Evolutionary conservation across 1,140 invertebrate species (phyloP).

Genomic region (Tetramorium parvispinum): DNA sequence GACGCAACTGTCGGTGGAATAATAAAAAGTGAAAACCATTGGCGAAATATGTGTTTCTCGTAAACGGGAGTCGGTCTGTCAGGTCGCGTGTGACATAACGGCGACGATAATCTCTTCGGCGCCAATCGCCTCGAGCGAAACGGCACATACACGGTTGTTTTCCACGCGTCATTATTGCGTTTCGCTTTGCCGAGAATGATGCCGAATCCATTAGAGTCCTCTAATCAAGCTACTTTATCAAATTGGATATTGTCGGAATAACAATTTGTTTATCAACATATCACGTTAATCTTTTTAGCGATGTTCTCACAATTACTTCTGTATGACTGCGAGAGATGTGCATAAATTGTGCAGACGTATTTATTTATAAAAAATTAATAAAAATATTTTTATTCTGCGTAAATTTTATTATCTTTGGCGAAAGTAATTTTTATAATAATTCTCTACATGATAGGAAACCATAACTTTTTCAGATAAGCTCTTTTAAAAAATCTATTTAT

Average conservation of each 20-base stretch:
- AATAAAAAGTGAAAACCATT: conserved; percentile 65
- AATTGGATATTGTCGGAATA: background rate
- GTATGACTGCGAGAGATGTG: background rate
- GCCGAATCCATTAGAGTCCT: background rate
- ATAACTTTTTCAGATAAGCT: background rate
- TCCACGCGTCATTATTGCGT: conserved; percentile 36
- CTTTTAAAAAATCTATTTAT: background rate
- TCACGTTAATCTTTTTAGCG: background rate
- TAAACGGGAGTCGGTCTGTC: conserved; percentile 51
- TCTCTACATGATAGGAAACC: background rate
- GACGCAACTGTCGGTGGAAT: conserved; percentile 38
- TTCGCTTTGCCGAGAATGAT: conserved; percentile 8
- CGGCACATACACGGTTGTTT: conserved; percentile 20
- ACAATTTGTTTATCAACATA: background rate
- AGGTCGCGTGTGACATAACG: conserved; percentile 63
- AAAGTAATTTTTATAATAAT: conserved; percentile 2
- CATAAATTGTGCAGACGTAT: background rate
- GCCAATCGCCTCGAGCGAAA: conserved; percentile 47
- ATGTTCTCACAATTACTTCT: background rate
- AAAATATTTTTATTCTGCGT: background rate
- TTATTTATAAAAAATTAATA: background rate
- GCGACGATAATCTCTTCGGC: conserved; percentile 37
- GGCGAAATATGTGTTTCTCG: conserved; percentile 50
- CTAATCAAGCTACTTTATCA: conserved; percentile 33
- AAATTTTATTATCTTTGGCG: background rate